Conservation (phyloP, 2,113 vertebrate genomes). For the Gulo gulo region DNA sequence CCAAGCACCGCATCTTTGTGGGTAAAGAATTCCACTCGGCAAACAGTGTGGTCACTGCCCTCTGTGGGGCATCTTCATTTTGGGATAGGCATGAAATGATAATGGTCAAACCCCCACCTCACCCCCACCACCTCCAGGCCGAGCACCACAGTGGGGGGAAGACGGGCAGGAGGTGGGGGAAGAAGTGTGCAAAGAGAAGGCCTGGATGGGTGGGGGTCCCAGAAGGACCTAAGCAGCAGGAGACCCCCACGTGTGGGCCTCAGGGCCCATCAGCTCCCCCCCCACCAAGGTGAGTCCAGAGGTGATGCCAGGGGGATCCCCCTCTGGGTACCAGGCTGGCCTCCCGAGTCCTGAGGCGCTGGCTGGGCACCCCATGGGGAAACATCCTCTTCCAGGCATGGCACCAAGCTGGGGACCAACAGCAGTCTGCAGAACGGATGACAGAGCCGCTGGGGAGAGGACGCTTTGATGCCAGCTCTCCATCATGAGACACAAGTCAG, state of each 20-base stretch:
- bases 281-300: not conserved
- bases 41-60: slow-evolving; percentile 13
- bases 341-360: not conserved
- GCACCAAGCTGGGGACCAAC: not conserved
- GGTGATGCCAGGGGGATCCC: not conserved
- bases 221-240: slow-evolving; percentile 72
- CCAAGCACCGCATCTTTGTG: not conserved
- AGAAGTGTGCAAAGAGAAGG: slow-evolving; percentile 69
- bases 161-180: not conserved
- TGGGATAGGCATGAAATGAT: slow-evolving; percentile 67
- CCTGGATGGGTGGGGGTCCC: slow-evolving; percentile 49
- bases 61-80: slow-evolving; percentile 54
- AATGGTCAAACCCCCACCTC: slow-evolving; percentile 44
- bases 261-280: slow-evolving; percentile 13
- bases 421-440: not conserved
- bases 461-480: not conserved
- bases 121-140: slow-evolving; percentile 52
- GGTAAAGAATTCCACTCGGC: slow-evolving; percentile 41
- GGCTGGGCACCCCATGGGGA: not conserved
- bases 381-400: not conserved
- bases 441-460: not conserved
- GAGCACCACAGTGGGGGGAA: not conserved
- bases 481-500: not conserved
- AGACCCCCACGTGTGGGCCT: slow-evolving; percentile 31
- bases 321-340: not conserved